Base-by-base conservation (phyloP, 2,113 vertebrate genomes). In the rabbit (Oryctolagus cuniculus) region DNA sequence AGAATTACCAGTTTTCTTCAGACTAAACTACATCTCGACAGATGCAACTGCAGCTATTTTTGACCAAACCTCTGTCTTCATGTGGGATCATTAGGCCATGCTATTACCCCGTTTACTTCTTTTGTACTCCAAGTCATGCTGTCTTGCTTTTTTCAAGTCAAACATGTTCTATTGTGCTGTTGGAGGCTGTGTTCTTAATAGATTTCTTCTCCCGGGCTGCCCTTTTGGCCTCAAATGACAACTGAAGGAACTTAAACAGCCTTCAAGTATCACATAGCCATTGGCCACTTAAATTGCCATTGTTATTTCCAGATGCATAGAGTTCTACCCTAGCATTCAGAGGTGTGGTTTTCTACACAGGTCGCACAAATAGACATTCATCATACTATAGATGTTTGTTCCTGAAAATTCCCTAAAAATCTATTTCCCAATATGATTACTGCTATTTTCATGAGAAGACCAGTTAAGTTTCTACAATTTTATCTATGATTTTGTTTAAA, bases 91-190 rank as follows among this genome's bases (percentile, higher is more conserved):
- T 55, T 78, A 66, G 6, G 25, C 3, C 55, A 12, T 6, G 12
- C 34, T 25, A 34, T 27, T 12, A 31, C 53, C 58, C 25, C 38
- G 51, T 75, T 87, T 93, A 27, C 58, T 27, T 31, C 22, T 49
- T 29, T 36, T 78, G 15, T 61, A 13, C 64, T 83, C 69, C 31
- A 69, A 25, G 2, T 6, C 70, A 29, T 82, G 87, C 70, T 87
- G 75, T 58, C 19, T 58, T 58, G 77, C 80, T 66, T 16, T 89
- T 89, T 95, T 19, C 55, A 79, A 83, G 81, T 58, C 38, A 83
- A 53, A 25, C 73, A 55, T 51, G 9, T 6, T 66, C 75, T 75
- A 16, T 9, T 66, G n/a, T 55, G 38, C 9, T 83, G 21, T 67
- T 73, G 24, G 58, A 89, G 78, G 36, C 49, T 44, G 19, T 78